Evolutionary conservation across 2,888 invertebrate genomes (phyloP).

Genomic region (Ethmia dodecea): DNA sequence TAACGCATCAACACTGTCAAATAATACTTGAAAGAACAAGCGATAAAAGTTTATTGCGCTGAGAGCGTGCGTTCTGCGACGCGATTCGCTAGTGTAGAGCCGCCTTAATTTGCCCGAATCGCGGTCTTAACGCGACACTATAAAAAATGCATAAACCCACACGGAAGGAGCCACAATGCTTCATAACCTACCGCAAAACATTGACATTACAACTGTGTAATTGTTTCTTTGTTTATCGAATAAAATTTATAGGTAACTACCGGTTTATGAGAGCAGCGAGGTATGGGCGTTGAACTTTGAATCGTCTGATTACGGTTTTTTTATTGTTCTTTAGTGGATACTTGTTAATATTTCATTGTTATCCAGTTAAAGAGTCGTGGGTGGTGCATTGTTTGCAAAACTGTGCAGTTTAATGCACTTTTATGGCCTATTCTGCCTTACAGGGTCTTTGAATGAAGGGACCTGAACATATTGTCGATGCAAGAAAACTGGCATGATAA

Average conservation of each 20-base stretch:
- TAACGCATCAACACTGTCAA: conserved; percentile 68
- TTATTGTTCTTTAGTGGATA: conserved; percentile 56
- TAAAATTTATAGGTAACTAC: conserved; percentile 57
- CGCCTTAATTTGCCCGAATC: conserved; percentile 8
- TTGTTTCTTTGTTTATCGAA: conserved; percentile 72
- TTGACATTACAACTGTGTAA: conserved; percentile 53
- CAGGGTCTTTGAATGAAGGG: too few relatives aligned
- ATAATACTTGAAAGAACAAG: conserved; percentile 65
- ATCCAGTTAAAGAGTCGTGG: conserved; percentile 29
- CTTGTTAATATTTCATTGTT: conserved; percentile 55
- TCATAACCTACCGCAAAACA: conserved; percentile 67
- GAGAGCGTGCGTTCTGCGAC: conserved; percentile 7
- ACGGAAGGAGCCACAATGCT: conserved; percentile 53
- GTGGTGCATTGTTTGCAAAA: conserved; percentile 10
- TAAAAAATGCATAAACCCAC: conserved; percentile 28
- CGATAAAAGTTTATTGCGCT: conserved; percentile 56
- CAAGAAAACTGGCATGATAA: too few relatives aligned
- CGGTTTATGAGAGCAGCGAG: conserved; percentile 46
- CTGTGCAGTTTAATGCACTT: too few relatives aligned
- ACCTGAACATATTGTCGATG: too few relatives aligned
- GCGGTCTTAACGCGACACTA: conserved; percentile 11
- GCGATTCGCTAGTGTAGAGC: conserved; percentile 3
- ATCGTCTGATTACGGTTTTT: conserved; percentile 68
- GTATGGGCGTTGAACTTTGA: conserved; percentile 65
- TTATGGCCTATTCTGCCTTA: too few relatives aligned